These are phyloP conservation scores for Conops quadrifasciatus DNA, from an alignment of 2,888 invertebrate species.

Conservation along the genomic window DNA sequence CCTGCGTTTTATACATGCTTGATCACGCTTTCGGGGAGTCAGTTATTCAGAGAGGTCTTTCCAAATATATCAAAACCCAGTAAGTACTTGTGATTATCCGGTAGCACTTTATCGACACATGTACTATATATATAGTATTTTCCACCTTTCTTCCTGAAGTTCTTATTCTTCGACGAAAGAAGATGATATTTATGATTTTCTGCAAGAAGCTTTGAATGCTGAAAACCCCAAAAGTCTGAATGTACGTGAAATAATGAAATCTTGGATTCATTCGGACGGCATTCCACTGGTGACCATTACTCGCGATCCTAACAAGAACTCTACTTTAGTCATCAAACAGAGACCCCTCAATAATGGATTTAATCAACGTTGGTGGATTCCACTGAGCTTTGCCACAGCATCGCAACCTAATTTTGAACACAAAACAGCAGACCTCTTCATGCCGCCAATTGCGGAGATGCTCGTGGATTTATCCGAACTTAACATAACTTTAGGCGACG, in stretches of 20 bases:
- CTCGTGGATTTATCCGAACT: constrained; percentile 34
- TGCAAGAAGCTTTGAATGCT: not conserved
- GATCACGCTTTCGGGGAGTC: not conserved
- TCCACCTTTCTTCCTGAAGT: not conserved
- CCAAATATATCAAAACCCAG: not conserved
- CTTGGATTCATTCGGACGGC: constrained; percentile 70
- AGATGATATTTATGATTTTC: not conserved
- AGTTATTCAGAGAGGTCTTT: not conserved
- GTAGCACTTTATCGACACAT: too few species aligned
- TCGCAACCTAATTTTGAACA: constrained; percentile 38
- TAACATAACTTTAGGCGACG: constrained; percentile 28
- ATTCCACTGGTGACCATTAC: constrained; percentile 68
- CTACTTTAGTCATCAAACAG: constrained; percentile 67
- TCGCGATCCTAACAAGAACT: constrained; percentile 62
- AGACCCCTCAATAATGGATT: constrained; percentile 22
- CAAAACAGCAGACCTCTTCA: constrained; percentile 39
- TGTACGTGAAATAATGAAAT: constrained; percentile 67
- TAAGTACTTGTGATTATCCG: not conserved
- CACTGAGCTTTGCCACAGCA: constrained; percentile 45
- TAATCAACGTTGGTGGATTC: constrained; percentile 44
- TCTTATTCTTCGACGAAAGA: not conserved
- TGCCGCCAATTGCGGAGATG: constrained; percentile 40
- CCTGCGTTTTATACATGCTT: not conserved
- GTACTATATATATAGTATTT: too few species aligned
- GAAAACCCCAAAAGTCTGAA: too few species aligned